Evolutionary conservation across 2,888 invertebrate species (phyloP), one percentile per base, ranked within the genome.

Genomic region (Unio pictorum): DNA sequence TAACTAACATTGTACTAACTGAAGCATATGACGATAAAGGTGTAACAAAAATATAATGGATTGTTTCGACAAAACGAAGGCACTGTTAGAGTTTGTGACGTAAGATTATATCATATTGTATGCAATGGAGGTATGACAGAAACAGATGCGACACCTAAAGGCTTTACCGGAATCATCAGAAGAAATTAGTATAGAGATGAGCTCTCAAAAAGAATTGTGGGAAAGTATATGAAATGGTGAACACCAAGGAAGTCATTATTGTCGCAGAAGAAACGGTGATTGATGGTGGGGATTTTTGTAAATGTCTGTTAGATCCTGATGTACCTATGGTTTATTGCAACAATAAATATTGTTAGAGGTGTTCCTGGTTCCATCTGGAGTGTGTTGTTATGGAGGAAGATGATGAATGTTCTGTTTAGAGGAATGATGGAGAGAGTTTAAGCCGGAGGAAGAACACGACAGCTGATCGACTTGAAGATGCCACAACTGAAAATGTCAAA

Each of bases 321-420:
- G 70, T 66, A 18, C 30, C 20, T 11, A 61, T 61, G 66, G 20
- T 70, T 30, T 66, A 66, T 57, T 70, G 70, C 45, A 30, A 34
- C 30, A 66, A 70, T 34, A 45, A 23, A 7, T 54, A 45, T 55
- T 71, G 71, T 59, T 28, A 26, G 23, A 55, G 63, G 15, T 57
- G 60, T n/a, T 54, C 60, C 15, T 72, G 72, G 72, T 72, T 72
- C 28, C 72, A 72, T 54, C 28, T 72, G n/a, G 66, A 66, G 6
- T 72, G 68, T 54, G 18, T 71, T 18, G 65, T 34, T 20, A 61
- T 68, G 30, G 63, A 65, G 17, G 57, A 61, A 63, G 72, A 68
- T 34, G 72, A 68, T 30, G 55, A 68, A 4, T 66, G 58, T 65
- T 45, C 58, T 72, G 72, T 58, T 59, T 45, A 18, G 60, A 61